Evolutionary conservation across 2,797 vertebrate genomes (phyloP).

Genomic region (Sarcoramphus papa): DNA sequence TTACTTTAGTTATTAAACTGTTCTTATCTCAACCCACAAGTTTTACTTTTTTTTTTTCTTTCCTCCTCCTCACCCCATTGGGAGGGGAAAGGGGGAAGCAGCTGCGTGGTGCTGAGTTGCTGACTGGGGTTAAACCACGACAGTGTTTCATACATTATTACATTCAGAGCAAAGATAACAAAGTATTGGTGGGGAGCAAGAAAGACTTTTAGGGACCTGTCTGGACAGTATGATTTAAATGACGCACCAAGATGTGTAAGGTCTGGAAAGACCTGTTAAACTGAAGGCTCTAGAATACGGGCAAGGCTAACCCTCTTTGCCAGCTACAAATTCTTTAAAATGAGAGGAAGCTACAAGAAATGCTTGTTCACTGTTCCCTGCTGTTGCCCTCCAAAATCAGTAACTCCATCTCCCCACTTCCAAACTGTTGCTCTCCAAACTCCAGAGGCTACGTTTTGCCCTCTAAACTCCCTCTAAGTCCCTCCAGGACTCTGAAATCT

Average conservation of each 20-base stretch:
- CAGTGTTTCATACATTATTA: not conserved
- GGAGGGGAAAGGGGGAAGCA: too few species aligned
- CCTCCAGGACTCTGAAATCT: not conserved
- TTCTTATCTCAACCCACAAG: too few species aligned
- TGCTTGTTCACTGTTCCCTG: not conserved
- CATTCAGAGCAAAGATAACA: not conserved
- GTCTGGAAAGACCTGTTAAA: not conserved
- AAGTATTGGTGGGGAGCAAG: not conserved
- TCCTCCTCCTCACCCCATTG: too few species aligned
- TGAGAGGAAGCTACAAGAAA: not conserved
- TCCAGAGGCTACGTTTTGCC: not conserved
- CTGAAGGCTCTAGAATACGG: not conserved
- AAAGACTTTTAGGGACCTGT: not conserved
- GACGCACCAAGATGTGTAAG: fast-evolving
- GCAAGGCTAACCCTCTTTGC: not conserved
- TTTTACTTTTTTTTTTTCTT: too few species aligned
- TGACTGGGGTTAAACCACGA: too few species aligned
- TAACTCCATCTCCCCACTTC: not conserved
- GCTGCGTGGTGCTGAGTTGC: too few species aligned
- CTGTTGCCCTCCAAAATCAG: not conserved
- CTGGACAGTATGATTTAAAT: not conserved
- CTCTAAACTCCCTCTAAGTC: not conserved
- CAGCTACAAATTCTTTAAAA: not conserved
- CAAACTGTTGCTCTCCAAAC: not conserved
- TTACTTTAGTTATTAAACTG: too few species aligned